A percentile compares a stretch with the other conserved stretches of the same genome.
These are phyloP conservation scores for Gastrophysa polygoni DNA, from an alignment of 2,888 invertebrate species.

Conservation along the genomic window DNA sequence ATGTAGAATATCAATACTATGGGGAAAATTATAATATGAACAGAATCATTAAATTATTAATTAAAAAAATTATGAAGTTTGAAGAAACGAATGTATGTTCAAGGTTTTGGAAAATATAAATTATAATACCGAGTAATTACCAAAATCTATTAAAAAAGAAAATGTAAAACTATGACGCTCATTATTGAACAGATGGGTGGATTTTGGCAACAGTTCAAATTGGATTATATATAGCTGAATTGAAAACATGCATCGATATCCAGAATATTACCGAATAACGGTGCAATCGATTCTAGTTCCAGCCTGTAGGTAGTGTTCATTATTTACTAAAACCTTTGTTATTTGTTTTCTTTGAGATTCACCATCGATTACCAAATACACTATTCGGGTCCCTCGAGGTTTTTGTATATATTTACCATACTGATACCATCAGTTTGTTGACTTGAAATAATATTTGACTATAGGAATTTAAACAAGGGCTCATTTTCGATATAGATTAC, in stretches of 20 bases:
- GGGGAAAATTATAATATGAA: too few species aligned
- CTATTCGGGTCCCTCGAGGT: neutral
- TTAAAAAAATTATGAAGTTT: too few species aligned
- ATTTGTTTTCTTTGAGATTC: neutral
- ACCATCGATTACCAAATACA: neutral
- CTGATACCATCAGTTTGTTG: neutral
- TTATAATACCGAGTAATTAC: too few species aligned
- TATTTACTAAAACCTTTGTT: neutral
- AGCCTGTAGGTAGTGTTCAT: neutral
- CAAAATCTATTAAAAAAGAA: too few species aligned
- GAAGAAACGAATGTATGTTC: too few species aligned
- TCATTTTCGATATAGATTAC: too few species aligned
- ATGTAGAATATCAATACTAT: too few species aligned
- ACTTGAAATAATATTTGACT: neutral
- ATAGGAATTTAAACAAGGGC: too few species aligned
- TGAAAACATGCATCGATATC: neutral
- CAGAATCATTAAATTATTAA: too few species aligned
- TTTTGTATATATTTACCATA: neutral
- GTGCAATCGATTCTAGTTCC: neutral
- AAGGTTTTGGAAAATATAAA: too few species aligned
- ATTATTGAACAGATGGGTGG: conserved; percentile 4
- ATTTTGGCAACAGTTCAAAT: conserved; percentile 11
- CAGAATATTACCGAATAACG: neutral
- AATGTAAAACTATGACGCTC: neutral
- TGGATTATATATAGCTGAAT: conserved; percentile 2